phyloP scores from a whole-genome alignment of 2,888 invertebrate species.

The Lysandra coridon region DNA sequence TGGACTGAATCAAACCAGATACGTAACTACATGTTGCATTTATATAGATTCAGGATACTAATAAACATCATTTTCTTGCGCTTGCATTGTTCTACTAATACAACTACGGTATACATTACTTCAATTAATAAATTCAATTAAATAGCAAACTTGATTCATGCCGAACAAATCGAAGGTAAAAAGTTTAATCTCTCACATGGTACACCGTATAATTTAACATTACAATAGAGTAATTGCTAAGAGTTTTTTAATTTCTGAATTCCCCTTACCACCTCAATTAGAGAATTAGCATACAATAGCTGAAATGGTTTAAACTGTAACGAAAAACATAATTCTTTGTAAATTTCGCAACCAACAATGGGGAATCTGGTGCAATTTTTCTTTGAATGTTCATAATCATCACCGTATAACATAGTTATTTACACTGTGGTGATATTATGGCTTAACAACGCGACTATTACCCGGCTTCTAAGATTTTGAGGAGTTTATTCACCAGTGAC shows the following conservation, averaged over 20 bases:
- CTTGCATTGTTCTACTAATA: neutral
- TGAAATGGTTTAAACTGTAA: slow-evolving; percentile 5
- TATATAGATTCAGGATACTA: neutral
- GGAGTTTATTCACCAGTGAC: too few species aligned
- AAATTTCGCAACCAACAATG: neutral
- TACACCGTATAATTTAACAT: neutral
- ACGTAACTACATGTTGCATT: too few species aligned
- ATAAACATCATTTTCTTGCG: neutral
- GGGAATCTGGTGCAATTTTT: slow-evolving; percentile 7
- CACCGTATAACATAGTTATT: neutral
- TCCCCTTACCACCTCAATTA: neutral
- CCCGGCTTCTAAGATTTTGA: neutral
- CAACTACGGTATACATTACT: neutral
- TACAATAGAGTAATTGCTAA: slow-evolving; percentile 5
- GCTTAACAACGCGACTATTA: too few species aligned
- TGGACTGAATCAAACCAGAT: too few species aligned
- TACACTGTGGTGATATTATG: too few species aligned
- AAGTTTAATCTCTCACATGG: neutral
- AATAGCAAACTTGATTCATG: neutral
- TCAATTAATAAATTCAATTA: neutral
- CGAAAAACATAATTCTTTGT: slow-evolving; percentile 1
- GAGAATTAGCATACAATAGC: slow-evolving; percentile 8
- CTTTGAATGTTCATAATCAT: slow-evolving; percentile 6
- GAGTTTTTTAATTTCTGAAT: slow-evolving; percentile 21
- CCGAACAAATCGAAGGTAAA: neutral